Percentiles rank a stretch among this genome's conserved stretches.
These are phyloP conservation scores for Hydrozoanthus gracilis DNA, from an alignment of 92 coral and sea anemone genomes.

Conservation along the genomic window DNA sequence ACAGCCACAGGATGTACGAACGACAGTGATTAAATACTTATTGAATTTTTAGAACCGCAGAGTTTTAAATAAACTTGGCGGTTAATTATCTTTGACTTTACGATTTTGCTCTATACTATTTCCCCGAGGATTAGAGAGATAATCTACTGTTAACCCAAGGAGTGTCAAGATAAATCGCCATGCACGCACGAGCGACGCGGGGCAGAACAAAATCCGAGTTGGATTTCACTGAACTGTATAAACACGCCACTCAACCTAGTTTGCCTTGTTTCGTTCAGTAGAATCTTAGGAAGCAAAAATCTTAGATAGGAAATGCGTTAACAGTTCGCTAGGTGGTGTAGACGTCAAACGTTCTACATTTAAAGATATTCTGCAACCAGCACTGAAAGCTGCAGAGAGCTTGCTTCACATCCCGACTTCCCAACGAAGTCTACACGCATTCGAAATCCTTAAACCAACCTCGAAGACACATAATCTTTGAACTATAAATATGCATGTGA, in stretches of 20 bases:
- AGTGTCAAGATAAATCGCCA: background rate
- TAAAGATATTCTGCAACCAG: no score
- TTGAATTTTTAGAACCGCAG: constrained; percentile 20
- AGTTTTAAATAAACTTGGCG: constrained; percentile 15
- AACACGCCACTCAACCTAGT: background rate
- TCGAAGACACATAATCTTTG: background rate
- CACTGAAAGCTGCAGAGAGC: no score
- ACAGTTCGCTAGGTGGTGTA: no score
- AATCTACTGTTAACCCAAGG: background rate
- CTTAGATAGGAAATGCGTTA: no score
- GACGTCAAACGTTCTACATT: no score
- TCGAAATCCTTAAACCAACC: background rate
- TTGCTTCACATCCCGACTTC: no score
- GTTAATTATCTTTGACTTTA: background rate
- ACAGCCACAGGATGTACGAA: background rate
- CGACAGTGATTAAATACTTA: constrained; percentile 39
- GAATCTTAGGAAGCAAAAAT: no score
- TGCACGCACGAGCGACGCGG: background rate
- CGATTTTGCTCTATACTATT: background rate
- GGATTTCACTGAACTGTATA: no score
- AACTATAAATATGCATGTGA: background rate
- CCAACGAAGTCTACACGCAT: background rate
- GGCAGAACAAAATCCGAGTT: no score
- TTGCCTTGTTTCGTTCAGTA: no score
- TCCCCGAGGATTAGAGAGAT: constrained; percentile 5